Percentiles rank a stretch among this genome's conserved stretches.
Conservation (phyloP, 2,797 vertebrate species). For the Acrossocheilus fasciatus region DNA sequence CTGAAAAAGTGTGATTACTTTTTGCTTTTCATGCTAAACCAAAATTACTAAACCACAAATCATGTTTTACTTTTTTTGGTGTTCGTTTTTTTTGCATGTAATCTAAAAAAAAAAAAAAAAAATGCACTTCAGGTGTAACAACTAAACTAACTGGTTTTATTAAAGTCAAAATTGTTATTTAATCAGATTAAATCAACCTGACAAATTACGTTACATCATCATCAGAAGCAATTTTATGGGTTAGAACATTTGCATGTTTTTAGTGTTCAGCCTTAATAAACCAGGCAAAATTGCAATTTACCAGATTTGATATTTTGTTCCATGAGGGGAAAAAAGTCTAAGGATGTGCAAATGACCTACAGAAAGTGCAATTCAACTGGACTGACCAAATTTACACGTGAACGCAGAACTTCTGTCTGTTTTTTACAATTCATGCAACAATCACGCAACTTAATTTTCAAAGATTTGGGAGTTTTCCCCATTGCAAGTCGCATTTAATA, state of each 20-base stretch:
- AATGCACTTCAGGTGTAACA: background rate
- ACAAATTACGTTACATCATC: background rate
- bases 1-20: background rate
- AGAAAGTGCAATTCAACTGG: background rate
- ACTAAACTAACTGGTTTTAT: background rate
- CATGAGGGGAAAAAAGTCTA: background rate
- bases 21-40: background rate
- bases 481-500: background rate
- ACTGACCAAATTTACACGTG: background rate
- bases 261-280: background rate
- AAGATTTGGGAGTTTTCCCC: background rate
- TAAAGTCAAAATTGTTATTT: background rate
- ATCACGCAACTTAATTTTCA: background rate
- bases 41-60: background rate
- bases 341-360: background rate
- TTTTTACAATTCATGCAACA: background rate
- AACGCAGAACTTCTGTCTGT: background rate
- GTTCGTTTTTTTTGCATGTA: background rate
- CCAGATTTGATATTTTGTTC: slow-evolving; percentile 1
- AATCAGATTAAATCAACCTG: background rate
- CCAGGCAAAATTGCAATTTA: background rate
- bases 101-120: background rate
- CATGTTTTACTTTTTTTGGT: background rate
- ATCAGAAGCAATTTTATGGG: background rate
- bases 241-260: background rate